Percentiles rank a stretch among this genome's conserved stretches.
Evolutionary conservation across 1,140 invertebrate genomes (phyloP).

Genomic region (Apolygus lucorum): DNA sequence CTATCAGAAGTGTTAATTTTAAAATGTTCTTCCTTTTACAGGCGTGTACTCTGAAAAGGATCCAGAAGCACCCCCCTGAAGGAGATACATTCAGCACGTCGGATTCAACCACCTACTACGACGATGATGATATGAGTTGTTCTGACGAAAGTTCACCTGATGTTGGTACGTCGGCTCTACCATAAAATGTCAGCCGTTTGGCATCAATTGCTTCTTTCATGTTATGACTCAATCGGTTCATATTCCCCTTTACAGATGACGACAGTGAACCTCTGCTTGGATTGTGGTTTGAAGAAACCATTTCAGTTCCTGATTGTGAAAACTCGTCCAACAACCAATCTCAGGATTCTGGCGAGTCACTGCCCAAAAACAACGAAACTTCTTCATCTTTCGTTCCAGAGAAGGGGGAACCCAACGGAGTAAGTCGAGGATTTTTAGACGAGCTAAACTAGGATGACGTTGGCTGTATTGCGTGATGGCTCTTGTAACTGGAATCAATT

Average conservation of each 20-base stretch:
- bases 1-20: too few species aligned
- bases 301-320: slow-evolving; percentile 60
- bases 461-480: neutral
- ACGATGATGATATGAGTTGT: slow-evolving; percentile 77
- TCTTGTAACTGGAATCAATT: neutral
- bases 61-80: slow-evolving; percentile 66
- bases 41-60: slow-evolving; percentile 71
- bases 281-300: slow-evolving; percentile 85
- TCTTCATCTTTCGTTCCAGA: slow-evolving; percentile 64
- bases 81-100: slow-evolving; percentile 75
- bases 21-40: too few species aligned
- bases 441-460: neutral
- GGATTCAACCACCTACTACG: slow-evolving; percentile 86
- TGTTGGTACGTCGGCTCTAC: slow-evolving; percentile 51
- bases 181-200: too few species aligned
- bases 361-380: slow-evolving; percentile 29
- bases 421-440: slow-evolving; percentile 41
- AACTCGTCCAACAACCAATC: slow-evolving; percentile 23
- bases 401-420: slow-evolving; percentile 80
- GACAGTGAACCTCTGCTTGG: slow-evolving; percentile 86
- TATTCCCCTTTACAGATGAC: slow-evolving; percentile 44
- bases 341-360: slow-evolving; percentile 23
- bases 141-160: slow-evolving; percentile 81
- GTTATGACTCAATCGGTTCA: neutral
- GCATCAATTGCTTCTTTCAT: too few species aligned